Conservation (phyloP, 2,888 invertebrate species). For the Stictocephala bisonia region DNA sequence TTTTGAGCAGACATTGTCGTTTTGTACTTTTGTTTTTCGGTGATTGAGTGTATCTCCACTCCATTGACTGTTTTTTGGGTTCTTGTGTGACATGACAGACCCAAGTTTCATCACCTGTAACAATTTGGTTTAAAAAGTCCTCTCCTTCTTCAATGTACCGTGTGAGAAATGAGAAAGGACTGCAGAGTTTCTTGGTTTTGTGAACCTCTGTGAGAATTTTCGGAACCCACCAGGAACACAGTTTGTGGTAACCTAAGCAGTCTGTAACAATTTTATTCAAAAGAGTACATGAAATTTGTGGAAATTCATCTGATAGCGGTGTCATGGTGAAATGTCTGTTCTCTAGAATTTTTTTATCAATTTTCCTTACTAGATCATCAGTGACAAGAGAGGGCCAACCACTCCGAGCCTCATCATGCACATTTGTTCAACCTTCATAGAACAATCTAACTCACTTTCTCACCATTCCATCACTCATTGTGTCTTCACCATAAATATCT, state of each 20-base stretch:
- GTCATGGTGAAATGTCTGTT: neutral
- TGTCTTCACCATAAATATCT: slow-evolving; percentile 16
- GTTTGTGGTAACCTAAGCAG: slow-evolving; percentile 52
- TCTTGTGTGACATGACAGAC: slow-evolving; percentile 51
- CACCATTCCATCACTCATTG: slow-evolving; percentile 25
- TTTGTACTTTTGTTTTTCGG: slow-evolving; percentile 14
- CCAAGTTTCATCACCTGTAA: slow-evolving; percentile 56
- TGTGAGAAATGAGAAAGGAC: slow-evolving; percentile 51
- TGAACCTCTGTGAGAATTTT: slow-evolving; percentile 55
- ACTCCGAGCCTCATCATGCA: slow-evolving; percentile 46
- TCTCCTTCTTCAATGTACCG: slow-evolving; percentile 54
- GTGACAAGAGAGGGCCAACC: too few relatives aligned
- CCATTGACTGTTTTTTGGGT: slow-evolving; percentile 48
- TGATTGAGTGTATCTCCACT: slow-evolving; percentile 45
- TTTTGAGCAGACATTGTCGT: too few relatives aligned
- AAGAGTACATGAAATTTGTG: neutral
- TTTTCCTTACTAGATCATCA: too few relatives aligned
- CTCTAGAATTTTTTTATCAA: neutral
- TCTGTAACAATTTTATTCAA: slow-evolving; percentile 54
- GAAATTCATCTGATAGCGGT: slow-evolving; percentile 25
- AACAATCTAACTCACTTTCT: slow-evolving; percentile 33
- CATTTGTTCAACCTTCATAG: slow-evolving; percentile 34
- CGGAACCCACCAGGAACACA: slow-evolving; percentile 55
- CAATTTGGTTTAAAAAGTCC: too few relatives aligned
- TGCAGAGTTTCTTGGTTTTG: slow-evolving; percentile 50